These are phyloP conservation scores for Cinara cedri DNA, from an alignment of 2,888 invertebrate genomes.

Conservation along the genomic window DNA sequence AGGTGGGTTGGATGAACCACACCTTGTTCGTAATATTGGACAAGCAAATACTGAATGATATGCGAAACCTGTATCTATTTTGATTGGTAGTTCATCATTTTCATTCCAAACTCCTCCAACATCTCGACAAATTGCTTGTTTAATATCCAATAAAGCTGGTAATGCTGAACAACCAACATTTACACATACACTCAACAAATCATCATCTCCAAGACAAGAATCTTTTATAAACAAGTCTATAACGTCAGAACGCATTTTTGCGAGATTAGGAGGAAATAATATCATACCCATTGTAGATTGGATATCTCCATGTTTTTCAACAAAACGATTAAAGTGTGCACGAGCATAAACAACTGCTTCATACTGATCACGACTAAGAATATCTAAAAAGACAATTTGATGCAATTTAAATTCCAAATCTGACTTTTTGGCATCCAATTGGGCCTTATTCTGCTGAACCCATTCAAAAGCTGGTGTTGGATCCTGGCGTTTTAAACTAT, in stretches of 20 bases:
- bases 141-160: slow-evolving; percentile 92
- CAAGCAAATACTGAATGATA: slow-evolving; percentile 99
- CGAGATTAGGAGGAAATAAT: slow-evolving; percentile 76
- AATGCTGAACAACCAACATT: slow-evolving; percentile 92
- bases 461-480: slow-evolving; percentile 86
- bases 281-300: slow-evolving; percentile 86
- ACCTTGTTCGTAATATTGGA: slow-evolving; percentile 95
- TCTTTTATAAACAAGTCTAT: slow-evolving; percentile 89
- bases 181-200: slow-evolving; percentile 87
- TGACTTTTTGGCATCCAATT: slow-evolving; percentile 73
- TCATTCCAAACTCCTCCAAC: slow-evolving; percentile 94
- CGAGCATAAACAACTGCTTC: slow-evolving; percentile 53
- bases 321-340: slow-evolving; percentile 29
- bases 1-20: slow-evolving; percentile 94
- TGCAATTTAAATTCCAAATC: slow-evolving; percentile 82
- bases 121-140: slow-evolving; percentile 87
- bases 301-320: slow-evolving; percentile 68
- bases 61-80: slow-evolving; percentile 89
- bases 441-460: slow-evolving; percentile 77
- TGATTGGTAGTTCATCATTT: slow-evolving; percentile 95
- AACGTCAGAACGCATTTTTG: slow-evolving; percentile 83
- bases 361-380: slow-evolving; percentile 73
- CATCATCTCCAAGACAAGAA: slow-evolving; percentile 89
- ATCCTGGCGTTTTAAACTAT: slow-evolving; percentile 80
- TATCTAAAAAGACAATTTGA: slow-evolving; percentile 78